Percentiles rank a stretch among this genome's conserved stretches.
phyloP scores from a whole-genome alignment of 2,113 vertebrate species.

The Microcebus tavaratra region DNA sequence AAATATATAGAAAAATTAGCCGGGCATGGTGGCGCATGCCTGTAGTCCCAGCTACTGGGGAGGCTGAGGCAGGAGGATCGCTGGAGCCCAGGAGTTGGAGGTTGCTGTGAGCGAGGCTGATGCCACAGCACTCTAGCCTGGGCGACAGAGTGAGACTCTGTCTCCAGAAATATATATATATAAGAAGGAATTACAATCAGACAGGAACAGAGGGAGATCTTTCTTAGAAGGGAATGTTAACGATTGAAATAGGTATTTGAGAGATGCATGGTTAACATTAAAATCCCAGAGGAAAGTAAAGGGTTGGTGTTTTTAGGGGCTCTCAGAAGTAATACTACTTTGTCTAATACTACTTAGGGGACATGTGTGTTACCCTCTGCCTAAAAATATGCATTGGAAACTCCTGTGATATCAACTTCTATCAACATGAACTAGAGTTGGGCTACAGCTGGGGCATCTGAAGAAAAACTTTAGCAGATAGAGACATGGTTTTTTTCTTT shows the following conservation, averaged over 20 bases:
- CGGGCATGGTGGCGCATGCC: rapidly evolving
- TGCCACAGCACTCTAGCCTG: too few relatives aligned
- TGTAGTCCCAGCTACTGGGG: too few relatives aligned
- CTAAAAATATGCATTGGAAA: background rate
- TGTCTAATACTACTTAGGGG: background rate
- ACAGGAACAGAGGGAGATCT: background rate
- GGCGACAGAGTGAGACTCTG: too few relatives aligned
- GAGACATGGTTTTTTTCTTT: background rate
- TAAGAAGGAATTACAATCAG: background rate
- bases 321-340: background rate
- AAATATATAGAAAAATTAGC: too few relatives aligned
- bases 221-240: background rate
- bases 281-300: background rate
- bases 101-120: too few relatives aligned
- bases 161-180: too few relatives aligned
- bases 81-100: too few relatives aligned
- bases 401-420: background rate
- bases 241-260: background rate
- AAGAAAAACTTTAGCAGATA: background rate
- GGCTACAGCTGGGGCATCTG: background rate
- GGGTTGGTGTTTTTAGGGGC: background rate
- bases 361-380: background rate
- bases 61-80: too few relatives aligned
- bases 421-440: background rate
- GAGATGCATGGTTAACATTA: background rate